phyloP scores from a whole-genome alignment of 2,888 invertebrate genomes.

The Eupithecia dodoneata region DNA sequence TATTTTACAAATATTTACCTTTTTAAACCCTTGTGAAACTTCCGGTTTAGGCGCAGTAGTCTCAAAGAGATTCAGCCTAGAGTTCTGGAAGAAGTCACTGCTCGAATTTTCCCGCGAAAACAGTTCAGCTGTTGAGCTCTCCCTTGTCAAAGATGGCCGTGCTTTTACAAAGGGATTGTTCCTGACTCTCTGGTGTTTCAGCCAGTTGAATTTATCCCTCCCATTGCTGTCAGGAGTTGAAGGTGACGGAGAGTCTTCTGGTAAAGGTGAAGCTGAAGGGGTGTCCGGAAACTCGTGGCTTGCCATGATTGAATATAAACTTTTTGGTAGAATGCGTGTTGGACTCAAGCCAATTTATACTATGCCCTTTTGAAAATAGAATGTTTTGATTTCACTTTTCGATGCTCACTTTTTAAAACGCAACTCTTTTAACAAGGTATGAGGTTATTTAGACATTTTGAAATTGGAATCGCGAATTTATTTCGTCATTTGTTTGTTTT shows the following conservation, averaged over 20 bases:
- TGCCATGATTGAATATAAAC: constrained; percentile 25
- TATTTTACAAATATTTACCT: constrained; percentile 54
- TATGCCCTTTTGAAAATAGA: constrained; percentile 17
- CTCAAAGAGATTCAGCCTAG: constrained; percentile 75
- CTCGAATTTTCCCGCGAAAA: constrained; percentile 75
- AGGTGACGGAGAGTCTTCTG: constrained; percentile 46
- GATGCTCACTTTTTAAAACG: constrained; percentile 1
- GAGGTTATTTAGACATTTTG: constrained; percentile 14
- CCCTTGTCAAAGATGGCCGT: constrained; percentile 70
- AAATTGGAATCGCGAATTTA: constrained; percentile 3
- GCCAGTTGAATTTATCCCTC: constrained; percentile 70
- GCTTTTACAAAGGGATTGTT: constrained; percentile 74
- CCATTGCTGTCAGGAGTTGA: constrained; percentile 33
- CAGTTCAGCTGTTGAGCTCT: constrained; percentile 73
- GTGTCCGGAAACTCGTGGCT: constrained; percentile 63
- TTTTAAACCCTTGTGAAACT: constrained; percentile 56
- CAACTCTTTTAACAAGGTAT: not conserved
- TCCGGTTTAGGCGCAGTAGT: constrained; percentile 72
- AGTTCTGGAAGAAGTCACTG: constrained; percentile 76
- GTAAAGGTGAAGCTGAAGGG: constrained; percentile 41
- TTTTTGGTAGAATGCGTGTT: constrained; percentile 11
- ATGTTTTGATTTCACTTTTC: constrained; percentile 14
- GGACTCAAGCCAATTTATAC: constrained; percentile 18
- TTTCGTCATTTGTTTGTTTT: constrained; percentile 11
- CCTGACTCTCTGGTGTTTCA: constrained; percentile 67